These are phyloP conservation scores for Nymphalis io DNA, from an alignment of 1,140 invertebrate genomes.

Conservation along the genomic window DNA sequence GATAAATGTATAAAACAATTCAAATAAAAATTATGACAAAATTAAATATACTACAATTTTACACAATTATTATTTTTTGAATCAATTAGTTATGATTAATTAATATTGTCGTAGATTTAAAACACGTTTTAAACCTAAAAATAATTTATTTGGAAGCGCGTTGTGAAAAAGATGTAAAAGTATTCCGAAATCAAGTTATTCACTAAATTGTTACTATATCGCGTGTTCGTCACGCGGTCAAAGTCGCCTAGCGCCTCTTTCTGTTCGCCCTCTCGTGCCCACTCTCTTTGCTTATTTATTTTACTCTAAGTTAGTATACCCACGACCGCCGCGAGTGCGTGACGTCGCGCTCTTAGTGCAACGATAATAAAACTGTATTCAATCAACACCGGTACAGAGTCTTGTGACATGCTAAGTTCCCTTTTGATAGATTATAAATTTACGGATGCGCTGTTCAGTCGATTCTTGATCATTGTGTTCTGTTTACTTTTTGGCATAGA, in stretches of 20 bases:
- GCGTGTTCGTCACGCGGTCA: constrained; percentile 49
- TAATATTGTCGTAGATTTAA: too few species aligned
- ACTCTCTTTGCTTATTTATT: constrained; percentile 62
- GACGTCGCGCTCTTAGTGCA: constrained; percentile 50
- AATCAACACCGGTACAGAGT: constrained; percentile 49
- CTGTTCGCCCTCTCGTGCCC: constrained; percentile 63
- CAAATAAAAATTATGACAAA: too few species aligned
- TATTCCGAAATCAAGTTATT: not conserved
- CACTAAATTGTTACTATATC: constrained; percentile 20
- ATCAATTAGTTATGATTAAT: too few species aligned
- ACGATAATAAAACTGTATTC: constrained; percentile 54
- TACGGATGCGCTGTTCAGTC: constrained; percentile 36
- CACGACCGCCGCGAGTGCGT: constrained; percentile 58
- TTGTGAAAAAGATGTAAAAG: not conserved
- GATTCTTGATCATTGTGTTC: constrained; percentile 44
- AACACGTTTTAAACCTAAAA: too few species aligned
- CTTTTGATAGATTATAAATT: constrained; percentile 24
- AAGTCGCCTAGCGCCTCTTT: constrained; percentile 42
- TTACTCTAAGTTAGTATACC: constrained; percentile 64
- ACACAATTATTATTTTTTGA: too few species aligned
- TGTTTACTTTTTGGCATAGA: constrained; percentile 57
- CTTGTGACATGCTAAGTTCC: constrained; percentile 43
- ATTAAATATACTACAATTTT: too few species aligned
- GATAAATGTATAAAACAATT: too few species aligned
- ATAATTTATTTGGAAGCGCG: too few species aligned